Percentiles rank a stretch among this genome's conserved stretches.
Conservation (phyloP, 2,113 vertebrate species). For the Chloroceryle aenea region DNA sequence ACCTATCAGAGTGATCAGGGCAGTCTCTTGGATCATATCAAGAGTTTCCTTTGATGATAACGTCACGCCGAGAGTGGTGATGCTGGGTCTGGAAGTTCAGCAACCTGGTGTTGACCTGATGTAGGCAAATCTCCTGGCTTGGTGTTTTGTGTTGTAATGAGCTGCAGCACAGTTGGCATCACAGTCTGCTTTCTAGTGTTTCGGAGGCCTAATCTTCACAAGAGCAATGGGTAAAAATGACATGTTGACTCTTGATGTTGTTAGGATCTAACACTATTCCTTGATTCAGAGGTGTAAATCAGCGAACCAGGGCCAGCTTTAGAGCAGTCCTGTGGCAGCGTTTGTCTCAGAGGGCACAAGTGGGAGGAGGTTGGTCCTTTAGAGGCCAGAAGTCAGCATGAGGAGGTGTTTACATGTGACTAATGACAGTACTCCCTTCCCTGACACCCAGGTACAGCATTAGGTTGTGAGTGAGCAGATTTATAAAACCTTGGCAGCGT, state of each 20-base stretch:
- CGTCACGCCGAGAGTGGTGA: fast-evolving
- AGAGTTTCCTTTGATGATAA: neutral
- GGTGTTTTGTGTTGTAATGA: neutral
- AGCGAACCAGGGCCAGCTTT: neutral
- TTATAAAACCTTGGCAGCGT: neutral
- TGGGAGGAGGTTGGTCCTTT: neutral
- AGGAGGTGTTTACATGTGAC: neutral
- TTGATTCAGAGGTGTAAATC: neutral
- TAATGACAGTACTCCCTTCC: neutral
- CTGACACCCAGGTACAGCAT: neutral
- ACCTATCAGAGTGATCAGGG: neutral
- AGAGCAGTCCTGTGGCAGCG: neutral
- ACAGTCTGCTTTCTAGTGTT: neutral
- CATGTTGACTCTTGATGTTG: neutral
- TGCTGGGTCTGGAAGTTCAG: neutral
- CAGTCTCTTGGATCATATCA: neutral
- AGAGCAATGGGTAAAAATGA: neutral
- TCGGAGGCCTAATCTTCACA: neutral
- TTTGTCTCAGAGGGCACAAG: neutral
- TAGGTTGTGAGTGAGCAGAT: neutral
- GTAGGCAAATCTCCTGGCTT: neutral
- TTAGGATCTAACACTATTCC: neutral
- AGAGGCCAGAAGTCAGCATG: neutral
- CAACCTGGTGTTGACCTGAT: neutral
- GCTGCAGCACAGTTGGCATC: neutral